A percentile compares a stretch with the other conserved stretches of the same genome.
phyloP scores from a whole-genome alignment of 2,888 invertebrate genomes.

The Conchocele bisecta region DNA sequence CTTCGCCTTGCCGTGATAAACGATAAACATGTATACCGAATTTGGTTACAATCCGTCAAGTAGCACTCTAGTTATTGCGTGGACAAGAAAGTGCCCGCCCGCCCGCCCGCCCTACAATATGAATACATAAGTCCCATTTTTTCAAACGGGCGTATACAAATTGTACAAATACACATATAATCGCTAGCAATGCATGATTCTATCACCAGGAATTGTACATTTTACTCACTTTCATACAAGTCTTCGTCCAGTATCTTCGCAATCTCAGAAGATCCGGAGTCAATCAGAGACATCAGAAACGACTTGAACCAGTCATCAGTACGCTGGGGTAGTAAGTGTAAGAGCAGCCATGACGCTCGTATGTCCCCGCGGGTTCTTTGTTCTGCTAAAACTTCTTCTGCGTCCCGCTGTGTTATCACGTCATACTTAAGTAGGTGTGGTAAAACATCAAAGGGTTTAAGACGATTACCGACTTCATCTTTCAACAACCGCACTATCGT shows the following conservation, averaged over 20 bases:
- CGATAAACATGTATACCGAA: no score
- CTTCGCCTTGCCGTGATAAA: no score
- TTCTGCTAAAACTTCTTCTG: constrained; percentile 30
- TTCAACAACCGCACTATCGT: constrained; percentile 29
- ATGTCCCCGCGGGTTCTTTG: constrained; percentile 17
- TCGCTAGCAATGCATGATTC: no score
- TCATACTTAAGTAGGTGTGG: constrained; percentile 9
- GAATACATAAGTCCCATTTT: no score
- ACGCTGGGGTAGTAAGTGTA: constrained; percentile 31
- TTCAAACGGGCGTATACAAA: no score
- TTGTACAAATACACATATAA: no score
- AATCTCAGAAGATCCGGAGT: constrained; percentile 16
- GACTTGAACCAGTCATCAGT: constrained; percentile 40
- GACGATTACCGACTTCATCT: constrained; percentile 3
- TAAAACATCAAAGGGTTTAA: constrained; percentile 26
- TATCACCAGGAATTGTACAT: no score
- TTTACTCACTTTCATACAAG: constrained; percentile 34
- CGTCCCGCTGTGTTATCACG: constrained; percentile 13
- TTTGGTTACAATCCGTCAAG: no score
- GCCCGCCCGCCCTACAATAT: no score
- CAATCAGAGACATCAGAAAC: constrained; percentile 30
- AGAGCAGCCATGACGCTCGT: constrained; percentile 29
- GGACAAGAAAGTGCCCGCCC: no score
- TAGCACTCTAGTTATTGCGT: no score
- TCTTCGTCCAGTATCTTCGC: constrained; percentile 41